These are phyloP conservation scores for Linepithema humile DNA, from an alignment of 1,140 invertebrate genomes.

Conservation along the genomic window DNA sequence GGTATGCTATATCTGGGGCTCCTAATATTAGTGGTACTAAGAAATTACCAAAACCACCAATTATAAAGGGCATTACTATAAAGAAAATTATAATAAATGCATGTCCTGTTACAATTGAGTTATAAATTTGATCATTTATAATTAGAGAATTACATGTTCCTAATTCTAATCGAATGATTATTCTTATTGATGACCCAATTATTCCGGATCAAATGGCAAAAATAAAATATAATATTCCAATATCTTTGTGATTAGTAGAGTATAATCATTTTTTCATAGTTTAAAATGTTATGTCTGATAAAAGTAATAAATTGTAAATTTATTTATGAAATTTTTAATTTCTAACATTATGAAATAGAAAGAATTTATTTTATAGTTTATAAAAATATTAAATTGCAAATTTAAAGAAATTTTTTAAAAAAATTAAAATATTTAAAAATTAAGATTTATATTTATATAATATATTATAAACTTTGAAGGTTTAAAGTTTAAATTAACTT, in stretches of 20 bases:
- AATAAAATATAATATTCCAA: slow-evolving; percentile 24
- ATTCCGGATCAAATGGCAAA: slow-evolving; percentile 7
- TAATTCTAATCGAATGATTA: slow-evolving; percentile 34
- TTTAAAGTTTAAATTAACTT: slow-evolving; percentile 24
- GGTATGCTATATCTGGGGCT: slow-evolving; percentile 86
- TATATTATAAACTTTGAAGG: slow-evolving; percentile 20
- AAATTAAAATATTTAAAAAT: neutral
- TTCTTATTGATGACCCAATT: neutral
- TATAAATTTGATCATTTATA: slow-evolving; percentile 83
- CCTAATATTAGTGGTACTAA: slow-evolving; percentile 85
- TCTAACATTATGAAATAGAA: neutral
- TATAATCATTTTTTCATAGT: slow-evolving; percentile 16
- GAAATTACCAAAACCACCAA: slow-evolving; percentile 84
- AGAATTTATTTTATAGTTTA: slow-evolving; percentile 6
- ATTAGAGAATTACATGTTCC: neutral
- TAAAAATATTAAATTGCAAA: slow-evolving; percentile 31
- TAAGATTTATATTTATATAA: neutral
- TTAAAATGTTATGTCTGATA: neutral
- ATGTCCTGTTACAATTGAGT: slow-evolving; percentile 76
- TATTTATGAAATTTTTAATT: neutral
- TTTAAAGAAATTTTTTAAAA: slow-evolving; percentile 14
- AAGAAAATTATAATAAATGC: slow-evolving; percentile 75
- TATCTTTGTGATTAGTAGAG: slow-evolving; percentile 16
- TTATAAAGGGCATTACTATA: slow-evolving; percentile 65
- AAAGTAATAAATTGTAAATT: neutral